Conservation (phyloP, 2,888 invertebrate genomes). For the Pandemis heparana region DNA sequence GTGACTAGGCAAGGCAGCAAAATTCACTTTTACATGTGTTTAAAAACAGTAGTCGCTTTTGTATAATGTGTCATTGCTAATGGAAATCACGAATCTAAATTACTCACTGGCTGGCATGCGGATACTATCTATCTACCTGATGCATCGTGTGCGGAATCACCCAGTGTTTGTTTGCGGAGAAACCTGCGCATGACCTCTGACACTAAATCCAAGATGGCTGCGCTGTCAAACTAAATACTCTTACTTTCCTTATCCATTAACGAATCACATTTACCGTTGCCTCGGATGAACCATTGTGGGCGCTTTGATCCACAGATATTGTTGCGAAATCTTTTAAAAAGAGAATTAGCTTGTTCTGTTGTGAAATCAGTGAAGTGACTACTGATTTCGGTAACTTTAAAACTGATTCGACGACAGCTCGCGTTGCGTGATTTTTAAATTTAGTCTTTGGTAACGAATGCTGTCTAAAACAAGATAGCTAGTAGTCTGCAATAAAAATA, state of each 20-base stretch:
- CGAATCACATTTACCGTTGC: slow-evolving; percentile 67
- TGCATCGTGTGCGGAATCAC: slow-evolving; percentile 54
- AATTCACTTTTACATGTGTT: no score
- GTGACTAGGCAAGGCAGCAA: no score
- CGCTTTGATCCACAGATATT: slow-evolving; percentile 56
- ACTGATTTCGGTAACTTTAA: slow-evolving; percentile 47
- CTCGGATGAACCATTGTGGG: slow-evolving; percentile 62
- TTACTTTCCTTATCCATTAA: slow-evolving; percentile 77
- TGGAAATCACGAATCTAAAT: slow-evolving; percentile 4
- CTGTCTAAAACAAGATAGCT: slow-evolving; percentile 8
- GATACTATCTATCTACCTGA: slow-evolving; percentile 14
- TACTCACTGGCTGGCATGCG: slow-evolving; percentile 9
- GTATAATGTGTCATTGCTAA: not conserved
- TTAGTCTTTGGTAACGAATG: slow-evolving; percentile 13
- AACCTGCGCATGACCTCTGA: slow-evolving; percentile 78
- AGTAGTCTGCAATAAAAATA: not conserved
- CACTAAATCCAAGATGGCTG: slow-evolving; percentile 76
- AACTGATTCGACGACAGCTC: slow-evolving; percentile 18
- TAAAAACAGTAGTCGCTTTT: not conserved
- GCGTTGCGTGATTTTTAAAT: slow-evolving; percentile 8
- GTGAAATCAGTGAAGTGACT: slow-evolving; percentile 54
- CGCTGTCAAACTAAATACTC: slow-evolving; percentile 76
- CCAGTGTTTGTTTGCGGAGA: slow-evolving; percentile 71
- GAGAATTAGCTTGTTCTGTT: slow-evolving; percentile 62
- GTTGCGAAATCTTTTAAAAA: slow-evolving; percentile 62